Evolutionary conservation across 2,888 invertebrate species (phyloP), one percentile per base, ranked within the genome.

Genomic region (Philereme vetulata): DNA sequence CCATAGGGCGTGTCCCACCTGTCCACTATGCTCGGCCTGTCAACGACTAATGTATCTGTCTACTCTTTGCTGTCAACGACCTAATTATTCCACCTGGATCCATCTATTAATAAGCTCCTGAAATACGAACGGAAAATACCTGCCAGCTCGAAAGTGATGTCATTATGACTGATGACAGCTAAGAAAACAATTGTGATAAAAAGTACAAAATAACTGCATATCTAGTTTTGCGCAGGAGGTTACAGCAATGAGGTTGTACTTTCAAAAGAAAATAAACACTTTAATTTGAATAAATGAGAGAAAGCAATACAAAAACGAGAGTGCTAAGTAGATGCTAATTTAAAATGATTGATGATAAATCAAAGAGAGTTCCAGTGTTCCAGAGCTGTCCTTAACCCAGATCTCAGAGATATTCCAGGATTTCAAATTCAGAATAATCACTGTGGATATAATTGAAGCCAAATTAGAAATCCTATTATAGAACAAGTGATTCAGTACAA

Each of bases 41-140:
- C 61, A 76, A 75, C 84, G 74, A 71, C 72, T 80, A 35, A 8
- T 21, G 9, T 42, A 50, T 7, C 44, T 44, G 4, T 9, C 21
- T 32, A 45, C 45, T 38, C 36, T 8, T n/a, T 46, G 60, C 77
- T 80, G 81, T 86, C 85, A 77, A 75, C 84, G 77, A 72, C 74
- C 80, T 62, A 76, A 80, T 78, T 65, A 66, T 55, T 57, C 63
- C 80, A 82, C 82, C 80, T 82, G 81, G 75, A 81, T 77, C 64
- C 61, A 66, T 64, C 71, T 82, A 82, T 74, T 75, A 72, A 73
- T 76, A 79, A 70, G 46, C 42, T n/a, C 56, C 40, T 40, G 46
- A 62, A 51, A 64, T 60, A 54, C 38, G 67, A 64, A 65, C 35
- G 68, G 53, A 51, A 56, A 64, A 6, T 21, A 21, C 43, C 64